Evolutionary conservation across 2,797 vertebrate species (phyloP).

Genomic region (Bovichtus diacanthus): DNA sequence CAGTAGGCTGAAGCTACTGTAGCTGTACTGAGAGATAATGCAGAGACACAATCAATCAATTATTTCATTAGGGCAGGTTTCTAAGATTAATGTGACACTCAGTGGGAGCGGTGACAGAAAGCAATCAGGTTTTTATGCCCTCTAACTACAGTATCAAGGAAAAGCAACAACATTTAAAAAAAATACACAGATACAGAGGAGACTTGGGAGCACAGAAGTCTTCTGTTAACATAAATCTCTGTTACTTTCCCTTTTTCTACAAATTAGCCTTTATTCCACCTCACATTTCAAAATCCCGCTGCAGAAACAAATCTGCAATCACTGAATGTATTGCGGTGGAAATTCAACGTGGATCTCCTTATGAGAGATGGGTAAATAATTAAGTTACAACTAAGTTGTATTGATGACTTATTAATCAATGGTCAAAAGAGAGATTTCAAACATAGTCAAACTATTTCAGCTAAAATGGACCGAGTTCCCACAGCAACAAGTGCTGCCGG

Average conservation of each 20-base stretch:
- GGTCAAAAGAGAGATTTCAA: too few relatives aligned
- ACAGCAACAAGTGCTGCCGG: too few relatives aligned
- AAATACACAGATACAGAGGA: neutral
- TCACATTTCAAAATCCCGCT: neutral
- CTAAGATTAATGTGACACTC: conserved; percentile 62
- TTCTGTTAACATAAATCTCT: neutral
- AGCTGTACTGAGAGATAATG: conserved; percentile 59
- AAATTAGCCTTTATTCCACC: conserved; percentile 7
- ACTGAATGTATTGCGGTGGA: neutral
- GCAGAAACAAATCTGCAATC: neutral
- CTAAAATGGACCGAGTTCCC: too few relatives aligned
- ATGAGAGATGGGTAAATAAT: too few relatives aligned
- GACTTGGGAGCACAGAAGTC: neutral
- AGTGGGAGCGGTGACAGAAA: conserved; percentile 38
- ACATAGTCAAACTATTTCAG: too few relatives aligned
- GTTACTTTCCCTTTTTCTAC: neutral
- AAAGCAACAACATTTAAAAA: conserved; percentile 44
- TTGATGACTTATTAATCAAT: too few relatives aligned
- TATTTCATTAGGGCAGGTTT: conserved; percentile 59
- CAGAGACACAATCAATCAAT: conserved; percentile 66
- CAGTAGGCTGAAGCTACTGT: conserved; percentile 51
- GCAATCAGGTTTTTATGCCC: conserved; percentile 56
- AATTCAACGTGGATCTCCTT: too few relatives aligned
- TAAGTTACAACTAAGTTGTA: too few relatives aligned
- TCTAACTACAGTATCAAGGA: conserved; percentile 56